These are phyloP conservation scores for Mylabris phalerata DNA, from an alignment of 1,140 invertebrate species.

Conservation along the genomic window DNA sequence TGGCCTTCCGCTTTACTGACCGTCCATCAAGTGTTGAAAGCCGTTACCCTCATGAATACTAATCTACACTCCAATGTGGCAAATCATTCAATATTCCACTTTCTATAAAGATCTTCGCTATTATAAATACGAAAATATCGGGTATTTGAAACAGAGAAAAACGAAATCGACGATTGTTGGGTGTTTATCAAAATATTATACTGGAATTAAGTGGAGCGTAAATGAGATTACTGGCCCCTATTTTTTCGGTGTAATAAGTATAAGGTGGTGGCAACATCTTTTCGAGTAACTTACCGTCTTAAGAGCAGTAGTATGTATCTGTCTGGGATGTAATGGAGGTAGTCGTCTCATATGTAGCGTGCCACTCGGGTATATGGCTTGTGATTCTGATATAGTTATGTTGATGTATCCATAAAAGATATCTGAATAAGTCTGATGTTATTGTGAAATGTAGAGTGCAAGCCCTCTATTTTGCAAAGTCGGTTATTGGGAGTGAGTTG, in stretches of 20 bases:
- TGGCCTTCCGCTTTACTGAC: too few species aligned
- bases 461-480: background rate
- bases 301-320: conserved; percentile 13
- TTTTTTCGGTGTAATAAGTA: background rate
- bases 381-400: conserved; percentile 22
- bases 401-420: conserved; percentile 24
- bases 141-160: too few species aligned
- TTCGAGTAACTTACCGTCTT: background rate
- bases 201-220: conserved; percentile 14
- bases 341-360: conserved; percentile 12
- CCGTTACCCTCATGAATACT: too few species aligned
- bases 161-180: too few species aligned
- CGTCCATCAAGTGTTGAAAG: too few species aligned
- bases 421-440: conserved; percentile 17
- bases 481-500: too few species aligned
- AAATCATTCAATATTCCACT: too few species aligned
- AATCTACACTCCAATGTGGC: too few species aligned
- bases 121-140: too few species aligned
- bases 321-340: conserved; percentile 20
- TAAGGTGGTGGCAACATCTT: conserved; percentile 1
- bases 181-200: too few species aligned
- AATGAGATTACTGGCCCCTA: conserved; percentile 3
- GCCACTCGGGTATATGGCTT: conserved; percentile 24
- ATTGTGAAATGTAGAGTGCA: conserved; percentile 10
- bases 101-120: too few species aligned